phyloP scores from a whole-genome alignment of 2,888 invertebrate genomes.

The Athalia rosae region DNA sequence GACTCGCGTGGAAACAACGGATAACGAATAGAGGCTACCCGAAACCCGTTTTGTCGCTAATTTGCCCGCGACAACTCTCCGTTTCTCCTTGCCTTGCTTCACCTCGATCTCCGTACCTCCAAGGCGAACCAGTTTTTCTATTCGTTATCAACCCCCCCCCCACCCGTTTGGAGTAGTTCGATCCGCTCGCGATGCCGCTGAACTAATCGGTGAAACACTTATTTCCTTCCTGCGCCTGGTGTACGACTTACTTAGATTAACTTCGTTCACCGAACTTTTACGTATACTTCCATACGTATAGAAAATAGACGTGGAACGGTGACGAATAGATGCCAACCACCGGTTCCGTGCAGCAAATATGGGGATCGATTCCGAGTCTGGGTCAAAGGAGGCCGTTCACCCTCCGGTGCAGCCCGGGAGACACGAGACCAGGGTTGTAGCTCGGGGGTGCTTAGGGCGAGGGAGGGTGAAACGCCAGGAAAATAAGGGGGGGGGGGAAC shows the following conservation, averaged over 20 bases:
- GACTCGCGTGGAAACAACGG: neutral
- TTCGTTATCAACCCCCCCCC: conserved; percentile 45
- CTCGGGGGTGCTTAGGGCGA: conserved; percentile 61
- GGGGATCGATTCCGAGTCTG: conserved; percentile 73
- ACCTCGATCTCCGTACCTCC: neutral
- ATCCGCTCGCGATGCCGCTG: conserved; percentile 5
- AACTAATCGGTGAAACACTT: neutral
- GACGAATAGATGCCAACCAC: conserved; percentile 38
- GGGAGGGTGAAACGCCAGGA: conserved; percentile 55
- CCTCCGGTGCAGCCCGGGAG: conserved; percentile 72
- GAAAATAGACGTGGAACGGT: conserved; percentile 19
- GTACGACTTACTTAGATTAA: neutral
- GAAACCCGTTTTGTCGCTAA: neutral
- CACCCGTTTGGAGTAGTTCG: conserved; percentile 52
- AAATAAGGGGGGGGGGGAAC: conserved; percentile 50
- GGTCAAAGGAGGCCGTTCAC: conserved; percentile 73
- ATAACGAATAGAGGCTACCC: neutral
- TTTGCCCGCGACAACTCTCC: neutral
- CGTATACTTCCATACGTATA: neutral
- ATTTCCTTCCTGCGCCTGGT: neutral
- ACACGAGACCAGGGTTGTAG: conserved; percentile 71
- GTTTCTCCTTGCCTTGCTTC: neutral
- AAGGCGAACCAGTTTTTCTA: conserved; percentile 1
- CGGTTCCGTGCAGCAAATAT: conserved; percentile 62
- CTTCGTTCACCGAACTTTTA: neutral